A percentile compares a stretch with the other conserved stretches of the same genome.
These are phyloP conservation scores for Yponomeuta plumbellus DNA, from an alignment of 2,888 invertebrate genomes.

Conservation along the genomic window DNA sequence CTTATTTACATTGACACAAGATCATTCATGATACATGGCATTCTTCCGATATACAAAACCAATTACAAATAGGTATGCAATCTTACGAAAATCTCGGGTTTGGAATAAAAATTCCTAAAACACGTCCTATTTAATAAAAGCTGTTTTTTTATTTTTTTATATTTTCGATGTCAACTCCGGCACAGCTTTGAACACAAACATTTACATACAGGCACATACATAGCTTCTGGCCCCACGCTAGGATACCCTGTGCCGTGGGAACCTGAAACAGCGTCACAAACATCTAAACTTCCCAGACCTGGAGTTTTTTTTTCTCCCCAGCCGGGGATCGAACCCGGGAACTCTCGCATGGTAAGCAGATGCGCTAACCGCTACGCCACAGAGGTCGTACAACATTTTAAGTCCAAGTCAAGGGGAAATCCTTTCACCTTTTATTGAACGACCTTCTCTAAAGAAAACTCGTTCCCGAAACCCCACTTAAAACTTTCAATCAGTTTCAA, in stretches of 20 bases:
- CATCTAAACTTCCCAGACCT: too few relatives aligned
- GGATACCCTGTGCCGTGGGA: too few relatives aligned
- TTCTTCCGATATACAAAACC: not conserved
- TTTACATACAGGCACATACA: too few relatives aligned
- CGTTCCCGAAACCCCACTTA: slow-evolving; percentile 1
- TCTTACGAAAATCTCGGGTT: not conserved
- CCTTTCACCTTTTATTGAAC: too few relatives aligned
- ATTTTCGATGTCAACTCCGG: slow-evolving; percentile 90
- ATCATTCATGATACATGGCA: not conserved
- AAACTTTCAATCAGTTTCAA: slow-evolving; percentile 23
- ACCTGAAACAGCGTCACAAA: too few relatives aligned
- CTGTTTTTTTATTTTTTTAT: not conserved
- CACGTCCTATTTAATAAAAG: not conserved
- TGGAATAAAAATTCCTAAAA: not conserved
- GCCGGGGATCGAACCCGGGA: too few relatives aligned
- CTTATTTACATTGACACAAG: slow-evolving; percentile 13
- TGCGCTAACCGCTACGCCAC: too few relatives aligned
- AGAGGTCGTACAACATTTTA: too few relatives aligned
- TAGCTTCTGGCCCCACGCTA: too few relatives aligned
- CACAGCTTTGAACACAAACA: slow-evolving; percentile 97
- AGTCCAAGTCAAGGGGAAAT: too few relatives aligned
- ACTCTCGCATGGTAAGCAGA: too few relatives aligned
- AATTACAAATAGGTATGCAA: not conserved
- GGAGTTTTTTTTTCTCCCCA: too few relatives aligned
- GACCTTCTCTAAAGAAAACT: not conserved